Percentiles rank a stretch among this genome's conserved stretches.
These are phyloP conservation scores for Papilio elwesi DNA, from an alignment of 2,888 invertebrate genomes.

Conservation along the genomic window DNA sequence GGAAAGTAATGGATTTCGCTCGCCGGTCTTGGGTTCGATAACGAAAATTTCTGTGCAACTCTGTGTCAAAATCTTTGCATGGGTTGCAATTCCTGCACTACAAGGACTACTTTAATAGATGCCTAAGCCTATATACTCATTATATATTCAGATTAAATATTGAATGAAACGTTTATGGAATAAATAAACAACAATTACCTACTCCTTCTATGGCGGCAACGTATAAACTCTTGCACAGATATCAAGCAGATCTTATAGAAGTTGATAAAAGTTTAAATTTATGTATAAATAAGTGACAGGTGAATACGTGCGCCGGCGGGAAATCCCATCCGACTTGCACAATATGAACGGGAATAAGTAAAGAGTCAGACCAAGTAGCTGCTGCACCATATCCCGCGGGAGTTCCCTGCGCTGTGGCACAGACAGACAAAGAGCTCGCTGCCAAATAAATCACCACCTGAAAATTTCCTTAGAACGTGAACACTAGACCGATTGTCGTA, in stretches of 20 bases:
- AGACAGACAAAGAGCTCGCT: constrained; percentile 2
- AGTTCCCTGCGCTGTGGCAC: not conserved
- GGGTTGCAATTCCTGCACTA: no score
- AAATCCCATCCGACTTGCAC: constrained; percentile 3
- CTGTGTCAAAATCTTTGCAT: no score
- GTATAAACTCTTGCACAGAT: no score
- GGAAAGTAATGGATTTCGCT: no score
- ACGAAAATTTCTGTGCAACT: no score
- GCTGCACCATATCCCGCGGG: not conserved
- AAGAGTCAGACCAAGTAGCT: constrained; percentile 4
- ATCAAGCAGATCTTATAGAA: not conserved
- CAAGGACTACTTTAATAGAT: no score
- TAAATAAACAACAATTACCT: no score
- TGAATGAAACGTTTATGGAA: no score
- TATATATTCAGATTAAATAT: no score
- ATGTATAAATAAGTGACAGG: constrained; percentile 1
- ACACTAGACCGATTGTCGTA: not conserved
- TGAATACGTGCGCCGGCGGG: not conserved
- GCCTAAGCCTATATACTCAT: no score
- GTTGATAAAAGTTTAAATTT: constrained; percentile 4
- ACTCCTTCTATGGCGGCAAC: no score
- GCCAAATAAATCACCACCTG: constrained; percentile 24
- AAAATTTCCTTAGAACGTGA: constrained; percentile 13
- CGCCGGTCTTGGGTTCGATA: no score
- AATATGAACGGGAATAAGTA: constrained; percentile 7